These are phyloP conservation scores for Pristis pectinata DNA, from an alignment of 2,797 vertebrate genomes.

Conservation along the genomic window DNA sequence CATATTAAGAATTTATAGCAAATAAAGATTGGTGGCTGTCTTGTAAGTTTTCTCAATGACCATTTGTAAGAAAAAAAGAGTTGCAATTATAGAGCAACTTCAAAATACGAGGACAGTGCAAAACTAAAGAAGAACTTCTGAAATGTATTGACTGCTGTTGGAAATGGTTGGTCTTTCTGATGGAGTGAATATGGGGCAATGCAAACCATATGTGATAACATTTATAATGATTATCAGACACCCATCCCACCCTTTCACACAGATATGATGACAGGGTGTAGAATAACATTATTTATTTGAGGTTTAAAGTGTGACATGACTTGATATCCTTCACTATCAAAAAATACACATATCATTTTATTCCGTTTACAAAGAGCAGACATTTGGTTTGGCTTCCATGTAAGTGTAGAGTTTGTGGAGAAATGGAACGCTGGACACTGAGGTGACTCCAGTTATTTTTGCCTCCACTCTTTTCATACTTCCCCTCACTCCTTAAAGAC, in stretches of 20 bases:
- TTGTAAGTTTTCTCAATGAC: background rate
- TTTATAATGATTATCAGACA: too few species aligned
- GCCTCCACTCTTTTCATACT: background rate
- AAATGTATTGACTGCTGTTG: background rate
- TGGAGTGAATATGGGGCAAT: too few species aligned
- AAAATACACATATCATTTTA: too few species aligned
- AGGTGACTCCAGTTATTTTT: background rate
- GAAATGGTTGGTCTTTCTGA: background rate
- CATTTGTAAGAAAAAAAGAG: background rate
- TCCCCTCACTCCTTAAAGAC: background rate
- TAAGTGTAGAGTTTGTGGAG: background rate
- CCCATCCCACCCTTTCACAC: too few species aligned
- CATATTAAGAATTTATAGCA: too few species aligned
- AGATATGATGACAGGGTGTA: too few species aligned
- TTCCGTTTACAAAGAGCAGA: background rate
- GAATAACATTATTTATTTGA: too few species aligned
- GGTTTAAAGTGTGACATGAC: too few species aligned
- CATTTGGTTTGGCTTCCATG: background rate
- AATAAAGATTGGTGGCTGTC: background rate
- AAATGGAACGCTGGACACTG: background rate
- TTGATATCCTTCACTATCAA: too few species aligned
- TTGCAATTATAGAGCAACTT: background rate
- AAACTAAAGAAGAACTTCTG: background rate
- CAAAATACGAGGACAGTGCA: background rate
- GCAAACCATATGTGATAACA: too few species aligned